These are phyloP conservation scores for Trichoplusia ni DNA, from an alignment of 1,140 invertebrate genomes.

Conservation along the genomic window DNA sequence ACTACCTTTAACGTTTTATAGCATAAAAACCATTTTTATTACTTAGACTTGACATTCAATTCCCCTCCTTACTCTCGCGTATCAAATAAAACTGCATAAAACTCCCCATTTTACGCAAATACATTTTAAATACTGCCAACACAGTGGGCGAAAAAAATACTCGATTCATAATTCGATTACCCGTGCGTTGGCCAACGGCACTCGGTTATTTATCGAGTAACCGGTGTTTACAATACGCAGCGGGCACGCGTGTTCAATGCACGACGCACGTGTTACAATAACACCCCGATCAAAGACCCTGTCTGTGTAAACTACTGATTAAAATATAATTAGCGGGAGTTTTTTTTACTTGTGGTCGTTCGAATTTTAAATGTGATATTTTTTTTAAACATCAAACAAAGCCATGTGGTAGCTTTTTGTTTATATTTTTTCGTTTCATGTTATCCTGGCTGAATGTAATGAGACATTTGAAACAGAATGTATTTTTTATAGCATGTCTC, in stretches of 20 bases:
- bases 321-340: conserved; percentile 51
- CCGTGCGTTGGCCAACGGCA: background rate
- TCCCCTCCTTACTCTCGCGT: too few species aligned
- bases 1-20: too few species aligned
- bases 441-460: too few species aligned
- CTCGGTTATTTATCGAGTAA: conserved; percentile 46
- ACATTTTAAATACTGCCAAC: background rate
- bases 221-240: conserved; percentile 51
- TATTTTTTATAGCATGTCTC: too few species aligned
- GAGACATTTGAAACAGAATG: too few species aligned
- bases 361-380: background rate
- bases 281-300: conserved; percentile 68
- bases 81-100: background rate
- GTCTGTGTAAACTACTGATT: conserved; percentile 55
- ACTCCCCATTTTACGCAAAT: background rate
- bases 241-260: conserved; percentile 44
- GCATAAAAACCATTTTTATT: too few species aligned
- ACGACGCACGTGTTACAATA: conserved; percentile 66
- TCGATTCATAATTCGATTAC: conserved; percentile 28
- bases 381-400: conserved; percentile 3
- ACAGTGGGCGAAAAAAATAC: background rate
- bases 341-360: conserved; percentile 16
- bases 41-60: too few species aligned
- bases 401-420: background rate
- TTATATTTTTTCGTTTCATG: background rate